These are phyloP conservation scores for Eremobia ochroleuca DNA, from an alignment of 2,888 invertebrate species.

Conservation along the genomic window DNA sequence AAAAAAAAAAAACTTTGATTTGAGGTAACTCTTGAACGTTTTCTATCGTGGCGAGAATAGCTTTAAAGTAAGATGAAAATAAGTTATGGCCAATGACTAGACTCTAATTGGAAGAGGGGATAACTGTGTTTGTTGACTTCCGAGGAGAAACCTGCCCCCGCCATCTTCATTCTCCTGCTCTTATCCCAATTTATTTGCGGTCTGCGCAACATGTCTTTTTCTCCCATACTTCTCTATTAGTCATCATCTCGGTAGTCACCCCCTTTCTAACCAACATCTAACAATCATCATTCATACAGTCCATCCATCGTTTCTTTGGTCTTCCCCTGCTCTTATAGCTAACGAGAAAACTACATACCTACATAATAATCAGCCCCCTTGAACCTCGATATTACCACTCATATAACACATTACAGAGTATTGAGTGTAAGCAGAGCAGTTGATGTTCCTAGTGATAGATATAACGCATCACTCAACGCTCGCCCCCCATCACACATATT, in stretches of 20 bases:
- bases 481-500: slow-evolving; percentile 8
- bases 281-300: neutral
- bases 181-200: neutral
- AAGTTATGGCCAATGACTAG: neutral
- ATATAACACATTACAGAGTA: slow-evolving; percentile 17
- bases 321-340: neutral
- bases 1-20: neutral
- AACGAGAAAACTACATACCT: neutral
- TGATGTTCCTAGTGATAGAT: slow-evolving; percentile 22
- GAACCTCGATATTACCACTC: neutral
- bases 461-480: slow-evolving; percentile 18
- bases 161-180: neutral
- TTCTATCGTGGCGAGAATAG: neutral
- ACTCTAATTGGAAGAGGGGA: neutral
- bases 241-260: neutral
- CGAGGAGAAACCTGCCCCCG: neutral
- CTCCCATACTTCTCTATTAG: neutral
- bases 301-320: neutral
- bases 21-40: neutral
- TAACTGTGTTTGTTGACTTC: neutral
- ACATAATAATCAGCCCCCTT: neutral
- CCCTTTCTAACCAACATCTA: neutral
- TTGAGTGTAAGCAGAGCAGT: slow-evolving; percentile 15
- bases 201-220: too few relatives aligned
- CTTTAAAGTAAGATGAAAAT: neutral